Evolutionary conservation across 2,888 invertebrate genomes (phyloP).

Genomic region (Drosophila eohydei): DNA sequence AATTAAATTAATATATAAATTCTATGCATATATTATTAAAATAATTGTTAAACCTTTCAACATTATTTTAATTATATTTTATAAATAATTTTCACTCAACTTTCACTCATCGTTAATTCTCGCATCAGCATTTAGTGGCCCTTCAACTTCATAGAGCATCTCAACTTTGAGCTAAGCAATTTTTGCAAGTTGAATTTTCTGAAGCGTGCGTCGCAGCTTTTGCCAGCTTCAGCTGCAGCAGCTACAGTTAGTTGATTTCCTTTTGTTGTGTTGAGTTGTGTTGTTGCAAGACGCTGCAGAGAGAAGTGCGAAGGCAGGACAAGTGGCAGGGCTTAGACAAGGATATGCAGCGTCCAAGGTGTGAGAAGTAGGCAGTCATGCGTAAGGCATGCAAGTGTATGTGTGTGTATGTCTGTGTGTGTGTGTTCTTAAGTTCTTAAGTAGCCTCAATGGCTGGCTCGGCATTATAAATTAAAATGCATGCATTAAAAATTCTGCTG

Average conservation of each 20-base stretch:
- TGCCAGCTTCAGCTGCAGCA: neutral
- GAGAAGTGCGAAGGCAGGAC: slow-evolving; percentile 18
- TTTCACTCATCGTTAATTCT: neutral
- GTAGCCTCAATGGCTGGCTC: slow-evolving; percentile 65
- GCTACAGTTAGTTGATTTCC: slow-evolving; percentile 50
- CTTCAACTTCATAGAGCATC: slow-evolving; percentile 3
- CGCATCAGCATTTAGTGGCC: too few species aligned
- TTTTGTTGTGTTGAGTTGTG: slow-evolving; percentile 57
- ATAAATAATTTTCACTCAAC: neutral
- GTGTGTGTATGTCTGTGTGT: slow-evolving; percentile 26
- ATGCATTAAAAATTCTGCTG: slow-evolving; percentile 81
- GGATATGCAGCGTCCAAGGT: slow-evolving; percentile 73
- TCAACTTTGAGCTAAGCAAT: neutral
- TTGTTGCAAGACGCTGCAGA: slow-evolving; percentile 7
- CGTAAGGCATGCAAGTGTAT: slow-evolving; percentile 32
- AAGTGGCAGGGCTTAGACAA: slow-evolving; percentile 61
- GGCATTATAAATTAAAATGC: slow-evolving; percentile 83
- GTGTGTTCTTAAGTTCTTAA: slow-evolving; percentile 62
- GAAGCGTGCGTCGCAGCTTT: slow-evolving; percentile 11
- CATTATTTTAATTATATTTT: neutral
- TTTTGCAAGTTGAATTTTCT: neutral
- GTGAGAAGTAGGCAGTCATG: slow-evolving; percentile 61
- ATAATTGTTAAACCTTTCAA: too few species aligned
- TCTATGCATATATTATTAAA: too few species aligned
- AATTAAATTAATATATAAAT: too few species aligned